Evolutionary conservation across 2,888 invertebrate genomes (phyloP).

Genomic region (Ochlodes sylvanus): DNA sequence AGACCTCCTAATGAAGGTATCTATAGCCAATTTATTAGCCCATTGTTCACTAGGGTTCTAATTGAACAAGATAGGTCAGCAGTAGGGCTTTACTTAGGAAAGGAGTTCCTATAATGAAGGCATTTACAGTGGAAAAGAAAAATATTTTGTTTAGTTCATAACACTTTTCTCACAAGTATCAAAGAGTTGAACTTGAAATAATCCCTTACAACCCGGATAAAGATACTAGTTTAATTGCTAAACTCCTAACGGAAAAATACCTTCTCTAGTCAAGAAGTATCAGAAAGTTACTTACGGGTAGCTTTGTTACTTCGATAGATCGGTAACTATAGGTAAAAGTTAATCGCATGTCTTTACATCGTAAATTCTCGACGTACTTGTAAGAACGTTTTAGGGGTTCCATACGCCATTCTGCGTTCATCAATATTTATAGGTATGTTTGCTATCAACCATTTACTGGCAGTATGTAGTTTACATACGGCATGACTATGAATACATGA

Average conservation of each 20-base stretch:
- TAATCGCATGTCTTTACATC: conserved; percentile 75
- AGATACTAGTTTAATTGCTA: background rate
- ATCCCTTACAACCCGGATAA: background rate
- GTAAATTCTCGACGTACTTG: conserved; percentile 60
- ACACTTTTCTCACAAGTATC: no score
- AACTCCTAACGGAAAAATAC: background rate
- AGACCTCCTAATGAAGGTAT: no score
- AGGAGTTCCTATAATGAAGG: no score
- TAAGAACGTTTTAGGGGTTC: conserved; percentile 73
- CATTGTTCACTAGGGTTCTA: no score
- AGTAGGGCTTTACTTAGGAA: no score
- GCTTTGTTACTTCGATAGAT: conserved; percentile 46
- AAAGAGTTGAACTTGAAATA: no score
- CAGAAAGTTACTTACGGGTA: background rate
- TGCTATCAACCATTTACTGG: background rate
- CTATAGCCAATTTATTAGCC: no score
- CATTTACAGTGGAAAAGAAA: no score
- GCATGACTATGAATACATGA: background rate
- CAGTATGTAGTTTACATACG: background rate
- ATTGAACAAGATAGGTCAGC: no score
- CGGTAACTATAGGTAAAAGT: conserved; percentile 60
- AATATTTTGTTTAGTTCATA: no score
- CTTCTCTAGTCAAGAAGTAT: background rate
- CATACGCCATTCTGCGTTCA: conserved; percentile 74
- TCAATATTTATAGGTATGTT: conserved; percentile 73